These are phyloP conservation scores for Phalacrocorax pelagicus DNA, from an alignment of 2,113 vertebrate genomes.

Conservation along the genomic window DNA sequence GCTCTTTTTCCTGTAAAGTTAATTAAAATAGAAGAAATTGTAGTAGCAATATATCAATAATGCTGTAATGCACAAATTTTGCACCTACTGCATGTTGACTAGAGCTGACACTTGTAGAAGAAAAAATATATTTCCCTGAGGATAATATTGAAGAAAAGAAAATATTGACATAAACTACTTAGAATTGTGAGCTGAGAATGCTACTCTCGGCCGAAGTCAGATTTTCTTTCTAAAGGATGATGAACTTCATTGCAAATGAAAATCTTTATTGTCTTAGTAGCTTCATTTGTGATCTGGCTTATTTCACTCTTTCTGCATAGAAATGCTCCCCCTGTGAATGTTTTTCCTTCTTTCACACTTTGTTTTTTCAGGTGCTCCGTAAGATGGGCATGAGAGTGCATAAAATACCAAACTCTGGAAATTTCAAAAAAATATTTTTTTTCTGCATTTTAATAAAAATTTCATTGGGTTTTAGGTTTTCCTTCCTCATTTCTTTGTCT, in stretches of 20 bases:
- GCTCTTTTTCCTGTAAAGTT: background rate
- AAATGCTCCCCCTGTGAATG: background rate
- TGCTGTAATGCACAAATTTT: constrained; percentile 17
- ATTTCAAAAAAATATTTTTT: background rate
- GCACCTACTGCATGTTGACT: background rate
- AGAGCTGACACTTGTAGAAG: background rate
- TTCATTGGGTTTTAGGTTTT: background rate
- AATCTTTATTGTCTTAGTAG: background rate
- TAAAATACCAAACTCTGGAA: background rate
- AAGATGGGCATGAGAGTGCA: background rate
- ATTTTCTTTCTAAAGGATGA: background rate
- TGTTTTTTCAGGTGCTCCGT: background rate
- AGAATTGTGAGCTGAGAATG: background rate
- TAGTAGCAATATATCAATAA: background rate
- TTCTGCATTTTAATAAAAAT: background rate
- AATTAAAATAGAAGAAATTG: constrained; percentile 38
- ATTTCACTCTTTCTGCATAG: background rate
- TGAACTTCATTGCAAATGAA: accelerated
- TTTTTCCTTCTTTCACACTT: background rate
- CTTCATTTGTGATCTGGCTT: background rate
- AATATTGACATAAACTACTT: background rate
- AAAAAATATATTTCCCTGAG: constrained; percentile 20
- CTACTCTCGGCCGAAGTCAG: background rate
- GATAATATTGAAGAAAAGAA: background rate
- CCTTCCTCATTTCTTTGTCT: background rate